Percentiles rank a stretch among this genome's conserved stretches.
Conservation (phyloP, 2,797 vertebrate genomes). For the Xiphorhynchus erythropygius region DNA sequence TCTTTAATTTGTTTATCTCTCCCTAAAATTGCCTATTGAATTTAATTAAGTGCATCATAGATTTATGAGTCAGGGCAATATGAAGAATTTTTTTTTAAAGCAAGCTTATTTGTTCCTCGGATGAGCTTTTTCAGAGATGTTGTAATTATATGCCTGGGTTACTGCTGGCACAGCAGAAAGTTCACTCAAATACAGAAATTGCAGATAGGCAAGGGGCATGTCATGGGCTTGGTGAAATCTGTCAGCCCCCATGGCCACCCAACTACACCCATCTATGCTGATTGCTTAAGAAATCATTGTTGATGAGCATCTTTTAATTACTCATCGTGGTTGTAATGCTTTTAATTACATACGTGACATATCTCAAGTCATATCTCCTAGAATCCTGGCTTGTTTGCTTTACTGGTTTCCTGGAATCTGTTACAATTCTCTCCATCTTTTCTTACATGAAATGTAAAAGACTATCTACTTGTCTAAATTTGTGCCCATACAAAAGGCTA, state of each 20-base stretch:
- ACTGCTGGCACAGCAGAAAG: constrained; percentile 41
- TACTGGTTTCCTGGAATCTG: neutral
- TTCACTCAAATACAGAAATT: neutral
- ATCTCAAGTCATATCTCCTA: neutral
- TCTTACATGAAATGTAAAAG: neutral
- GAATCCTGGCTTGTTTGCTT: neutral
- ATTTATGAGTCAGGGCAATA: constrained; percentile 53
- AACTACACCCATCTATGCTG: neutral
- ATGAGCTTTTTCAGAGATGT: constrained; percentile 28
- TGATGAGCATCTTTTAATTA: neutral
- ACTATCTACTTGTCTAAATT: neutral
- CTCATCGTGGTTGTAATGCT: neutral
- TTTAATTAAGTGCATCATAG: constrained; percentile 57
- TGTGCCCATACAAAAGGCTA: neutral
- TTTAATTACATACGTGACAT: neutral
- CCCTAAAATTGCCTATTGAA: constrained; percentile 48
- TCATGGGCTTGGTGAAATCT: neutral
- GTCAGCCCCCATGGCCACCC: neutral
- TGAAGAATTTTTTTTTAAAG: constrained; percentile 5
- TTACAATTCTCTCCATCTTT: neutral
- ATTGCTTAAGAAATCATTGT: neutral
- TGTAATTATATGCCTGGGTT: constrained; percentile 53
- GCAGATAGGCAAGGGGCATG: neutral
- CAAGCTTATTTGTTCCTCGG: constrained; percentile 37
- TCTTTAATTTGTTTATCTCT: constrained; percentile 64